Conservation (phyloP, 2,888 invertebrate genomes). For the Eilema depressum region DNA sequence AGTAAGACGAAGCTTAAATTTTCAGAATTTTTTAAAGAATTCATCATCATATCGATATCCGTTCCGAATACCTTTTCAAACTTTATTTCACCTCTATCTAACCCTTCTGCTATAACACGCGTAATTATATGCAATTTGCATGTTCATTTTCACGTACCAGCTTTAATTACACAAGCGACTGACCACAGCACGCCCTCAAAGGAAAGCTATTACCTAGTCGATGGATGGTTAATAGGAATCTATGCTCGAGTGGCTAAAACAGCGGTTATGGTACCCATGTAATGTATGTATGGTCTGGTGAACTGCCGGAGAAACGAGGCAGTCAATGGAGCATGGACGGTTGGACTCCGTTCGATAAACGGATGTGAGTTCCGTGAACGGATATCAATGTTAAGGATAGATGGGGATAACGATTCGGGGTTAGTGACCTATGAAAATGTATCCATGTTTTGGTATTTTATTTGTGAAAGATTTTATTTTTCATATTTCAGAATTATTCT, state of each 20-base stretch:
- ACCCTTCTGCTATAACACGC: background rate
- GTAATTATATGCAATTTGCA: background rate
- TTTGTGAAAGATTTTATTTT: no score
- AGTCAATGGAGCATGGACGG: conserved; percentile 10
- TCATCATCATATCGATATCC: no score
- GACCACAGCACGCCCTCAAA: conserved; percentile 16
- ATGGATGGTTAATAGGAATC: conserved; percentile 49
- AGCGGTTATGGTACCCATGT: conserved; percentile 1
- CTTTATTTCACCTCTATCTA: background rate
- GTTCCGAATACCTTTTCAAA: no score
- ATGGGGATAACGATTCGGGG: background rate
- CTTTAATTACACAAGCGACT: conserved; percentile 13
- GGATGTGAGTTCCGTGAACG: background rate
- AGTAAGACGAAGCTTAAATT: no score
- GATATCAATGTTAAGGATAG: background rate
- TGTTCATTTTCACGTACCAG: background rate
- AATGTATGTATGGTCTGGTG: conserved; percentile 31
- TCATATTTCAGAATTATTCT: no score
- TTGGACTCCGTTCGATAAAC: background rate
- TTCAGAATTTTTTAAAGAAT: no score
- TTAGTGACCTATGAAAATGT: background rate
- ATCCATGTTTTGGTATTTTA: background rate
- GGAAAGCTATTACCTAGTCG: conserved; percentile 49
- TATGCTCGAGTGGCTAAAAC: conserved; percentile 38
- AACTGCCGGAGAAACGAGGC: conserved; percentile 33